Percentiles rank a stretch among this genome's conserved stretches.
Evolutionary conservation across 2,113 vertebrate genomes (phyloP).

Genomic region (Centrocercus urophasianus): DNA sequence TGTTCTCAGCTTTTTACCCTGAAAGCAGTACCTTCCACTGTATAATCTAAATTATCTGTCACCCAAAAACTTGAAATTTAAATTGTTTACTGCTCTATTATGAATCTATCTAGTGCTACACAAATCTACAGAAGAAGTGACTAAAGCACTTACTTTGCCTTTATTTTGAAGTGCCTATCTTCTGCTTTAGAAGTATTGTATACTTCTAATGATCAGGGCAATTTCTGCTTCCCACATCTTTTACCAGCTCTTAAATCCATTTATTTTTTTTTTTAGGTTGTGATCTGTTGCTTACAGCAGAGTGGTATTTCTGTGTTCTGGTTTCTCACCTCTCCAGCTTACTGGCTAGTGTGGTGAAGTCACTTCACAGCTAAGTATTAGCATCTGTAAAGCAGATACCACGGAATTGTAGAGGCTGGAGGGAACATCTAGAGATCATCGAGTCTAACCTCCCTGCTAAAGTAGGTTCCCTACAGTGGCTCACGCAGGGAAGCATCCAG

Average conservation of each 20-base stretch:
- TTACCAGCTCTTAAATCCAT: not conserved
- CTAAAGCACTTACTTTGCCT: not conserved
- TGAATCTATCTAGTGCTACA: not conserved
- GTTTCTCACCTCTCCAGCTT: not conserved
- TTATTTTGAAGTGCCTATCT: not conserved
- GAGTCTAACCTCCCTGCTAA: too few species aligned
- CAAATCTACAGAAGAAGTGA: not conserved
- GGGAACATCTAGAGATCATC: too few species aligned
- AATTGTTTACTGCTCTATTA: not conserved
- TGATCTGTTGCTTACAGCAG: not conserved
- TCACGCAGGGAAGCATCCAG: too few species aligned
- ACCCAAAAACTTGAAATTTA: not conserved
- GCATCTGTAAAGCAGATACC: not conserved
- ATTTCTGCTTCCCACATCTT: not conserved
- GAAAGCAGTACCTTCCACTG: not conserved
- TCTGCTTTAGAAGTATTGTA: not conserved
- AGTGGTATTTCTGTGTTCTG: not conserved
- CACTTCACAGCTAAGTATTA: not conserved
- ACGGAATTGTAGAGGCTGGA: too few species aligned
- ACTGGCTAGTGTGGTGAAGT: not conserved
- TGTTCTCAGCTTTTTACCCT: not conserved
- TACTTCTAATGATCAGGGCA: not conserved
- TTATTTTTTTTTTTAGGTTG: rapidly evolving
- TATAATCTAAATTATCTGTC: not conserved
- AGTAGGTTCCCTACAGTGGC: too few species aligned